Evolutionary conservation across 2,888 invertebrate species (phyloP).

Genomic region (Opisthograptis luteolata): DNA sequence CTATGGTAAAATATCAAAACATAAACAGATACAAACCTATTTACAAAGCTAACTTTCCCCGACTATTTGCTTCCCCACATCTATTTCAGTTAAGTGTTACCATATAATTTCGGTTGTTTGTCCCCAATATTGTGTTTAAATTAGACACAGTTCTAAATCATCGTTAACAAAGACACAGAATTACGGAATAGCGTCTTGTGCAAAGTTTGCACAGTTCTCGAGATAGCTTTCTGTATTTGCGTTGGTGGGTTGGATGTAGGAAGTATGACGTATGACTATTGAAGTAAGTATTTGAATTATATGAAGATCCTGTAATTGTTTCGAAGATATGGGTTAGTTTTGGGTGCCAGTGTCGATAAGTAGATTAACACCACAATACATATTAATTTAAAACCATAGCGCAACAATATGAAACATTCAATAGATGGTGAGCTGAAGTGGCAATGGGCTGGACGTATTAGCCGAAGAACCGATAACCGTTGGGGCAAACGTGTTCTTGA

Average conservation of each 20-base stretch:
- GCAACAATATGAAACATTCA: no score
- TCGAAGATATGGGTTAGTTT: no score
- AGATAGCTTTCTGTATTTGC: conserved; percentile 68
- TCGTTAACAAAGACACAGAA: conserved; percentile 32
- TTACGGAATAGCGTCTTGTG: conserved; percentile 27
- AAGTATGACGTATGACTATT: conserved; percentile 16
- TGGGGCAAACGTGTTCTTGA: no score
- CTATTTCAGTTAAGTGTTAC: conserved; percentile 25
- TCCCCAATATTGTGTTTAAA: conserved; percentile 34
- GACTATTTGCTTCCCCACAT: conserved; percentile 15
- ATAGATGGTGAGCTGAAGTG: no score
- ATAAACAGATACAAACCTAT: conserved; percentile 2
- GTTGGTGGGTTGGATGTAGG: conserved; percentile 1
- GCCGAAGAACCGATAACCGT: no score
- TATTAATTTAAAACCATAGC: no score
- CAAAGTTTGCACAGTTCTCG: conserved; percentile 59
- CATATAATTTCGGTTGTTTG: conserved; percentile 24
- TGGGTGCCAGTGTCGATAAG: not conserved
- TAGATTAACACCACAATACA: no score
- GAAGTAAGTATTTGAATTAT: conserved; percentile 8
- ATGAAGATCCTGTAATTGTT: conserved; percentile 5
- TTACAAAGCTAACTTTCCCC: not conserved
- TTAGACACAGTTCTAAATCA: conserved; percentile 31
- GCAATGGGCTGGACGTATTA: no score
- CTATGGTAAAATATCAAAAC: not conserved